Evolutionary conservation across 2,888 invertebrate genomes (phyloP).

Genomic region (Acrocyrtus sp.): DNA sequence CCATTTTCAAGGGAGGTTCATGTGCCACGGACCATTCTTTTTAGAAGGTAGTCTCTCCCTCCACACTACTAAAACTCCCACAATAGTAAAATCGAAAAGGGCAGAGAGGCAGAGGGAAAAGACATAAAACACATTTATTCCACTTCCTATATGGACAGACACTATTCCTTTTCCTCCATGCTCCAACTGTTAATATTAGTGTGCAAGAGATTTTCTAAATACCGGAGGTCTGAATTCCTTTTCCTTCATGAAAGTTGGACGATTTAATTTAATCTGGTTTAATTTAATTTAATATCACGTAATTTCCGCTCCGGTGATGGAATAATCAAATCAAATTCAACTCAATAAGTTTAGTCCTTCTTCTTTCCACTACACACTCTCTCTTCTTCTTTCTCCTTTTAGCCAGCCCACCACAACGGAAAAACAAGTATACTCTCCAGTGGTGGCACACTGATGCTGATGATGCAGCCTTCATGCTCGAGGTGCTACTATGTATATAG

Average conservation of each 20-base stretch:
- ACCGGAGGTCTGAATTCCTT: conserved; percentile 13
- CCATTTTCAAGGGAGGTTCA: neutral
- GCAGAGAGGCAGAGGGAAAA: no score
- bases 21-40: no score
- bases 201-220: conserved; percentile 1
- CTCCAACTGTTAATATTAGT: neutral
- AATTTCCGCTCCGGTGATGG: conserved; percentile 55
- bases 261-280: conserved; percentile 50
- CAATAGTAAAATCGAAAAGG: no score
- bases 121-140: no score
- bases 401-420: neutral
- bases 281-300: conserved; percentile 56
- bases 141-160: no score
- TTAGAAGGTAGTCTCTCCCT: no score
- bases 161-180: neutral
- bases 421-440: no score
- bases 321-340: conserved; percentile 57
- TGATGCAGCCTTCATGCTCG: no score
- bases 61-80: no score
- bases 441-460: neutral
- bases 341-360: conserved; percentile 29
- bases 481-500: no score
- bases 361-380: no score
- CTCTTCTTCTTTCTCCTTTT: neutral
- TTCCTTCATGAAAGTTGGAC: conserved; percentile 14